Evolutionary conservation across 2,797 vertebrate genomes (phyloP), one percentile per base, ranked within the genome.

Genomic region (Pseudochirops corinnae): DNA sequence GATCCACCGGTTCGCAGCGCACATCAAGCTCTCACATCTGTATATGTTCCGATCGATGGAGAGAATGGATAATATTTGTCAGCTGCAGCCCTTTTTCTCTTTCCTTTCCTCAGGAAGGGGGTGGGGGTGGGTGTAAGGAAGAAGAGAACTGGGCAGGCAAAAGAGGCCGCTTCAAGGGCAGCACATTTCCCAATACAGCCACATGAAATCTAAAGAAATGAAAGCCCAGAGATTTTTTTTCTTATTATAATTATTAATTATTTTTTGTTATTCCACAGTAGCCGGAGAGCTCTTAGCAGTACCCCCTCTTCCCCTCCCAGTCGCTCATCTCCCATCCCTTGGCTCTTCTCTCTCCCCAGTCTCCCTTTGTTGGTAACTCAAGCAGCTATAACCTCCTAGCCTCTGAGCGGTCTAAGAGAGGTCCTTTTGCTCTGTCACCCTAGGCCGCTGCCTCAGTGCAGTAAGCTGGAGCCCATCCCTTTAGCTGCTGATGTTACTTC

Each of bases 1-100:
- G 98, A 98, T 98, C 98, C 98, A 98, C 97, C 97, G 96, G 98
- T 98, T 98, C 97, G 98, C 98, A 97, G 98, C 74, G 98, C 98
- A 98, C 98, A 98, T 98, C 98, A 98, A 98, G 98, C 98, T 98
- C 98, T 98, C 98, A 98, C 98, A 99, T 98, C 98, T 99, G 98
- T 98, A 99, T 98, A 98, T 98, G 98, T 98, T 98, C 98, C 97
- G 98, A 98, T 99, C 98, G 98, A 98, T 99, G 98, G 98, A 98
- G 98, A 98, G 98, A 98, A 98, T 97, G 98, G 98, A 98, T 98
- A 98, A 98, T 98, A 98, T 98, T 98, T 98, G 98, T 99, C 98
- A 98, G 98, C 98, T 98, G 98, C 98, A 98, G 98, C 98, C 98
- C 98, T 46, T 46, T 98, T 98, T 98, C 98, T 98, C 98, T 98